A percentile compares a stretch with the other conserved stretches of the same genome.
Evolutionary conservation across 2,113 vertebrate genomes (phyloP).

Genomic region (Noctilio leporinus): DNA sequence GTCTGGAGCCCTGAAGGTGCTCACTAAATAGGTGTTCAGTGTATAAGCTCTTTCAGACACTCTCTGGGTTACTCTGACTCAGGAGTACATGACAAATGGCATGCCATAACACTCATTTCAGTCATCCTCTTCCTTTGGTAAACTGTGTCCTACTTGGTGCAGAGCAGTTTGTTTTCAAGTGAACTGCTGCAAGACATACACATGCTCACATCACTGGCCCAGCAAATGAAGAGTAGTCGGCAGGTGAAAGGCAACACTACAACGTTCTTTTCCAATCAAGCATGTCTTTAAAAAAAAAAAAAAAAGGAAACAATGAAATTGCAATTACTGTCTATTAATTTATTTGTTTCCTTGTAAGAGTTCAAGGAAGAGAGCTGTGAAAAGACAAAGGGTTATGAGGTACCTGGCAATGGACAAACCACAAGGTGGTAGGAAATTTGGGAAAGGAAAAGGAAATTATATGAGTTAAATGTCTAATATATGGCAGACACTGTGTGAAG

Average conservation of each 20-base stretch:
- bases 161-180: constrained; percentile 73
- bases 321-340: constrained; percentile 34
- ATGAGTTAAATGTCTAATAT: neutral
- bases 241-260: constrained; percentile 38
- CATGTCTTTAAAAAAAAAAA: constrained; percentile 43
- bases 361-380: neutral
- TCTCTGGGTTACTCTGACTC: neutral
- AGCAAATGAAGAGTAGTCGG: constrained; percentile 65
- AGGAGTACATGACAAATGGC: constrained; percentile 15
- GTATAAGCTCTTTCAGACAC: neutral
- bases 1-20: neutral
- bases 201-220: constrained; percentile 50
- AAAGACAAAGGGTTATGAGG: neutral
- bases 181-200: constrained; percentile 69
- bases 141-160: constrained; percentile 30
- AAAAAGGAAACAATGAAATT: constrained; percentile 57
- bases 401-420: neutral
- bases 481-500: neutral
- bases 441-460: neutral
- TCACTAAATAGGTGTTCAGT: neutral
- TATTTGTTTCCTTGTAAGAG: neutral
- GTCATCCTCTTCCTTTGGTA: constrained; percentile 34
- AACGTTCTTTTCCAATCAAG: constrained; percentile 50
- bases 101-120: constrained; percentile 39
- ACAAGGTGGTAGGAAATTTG: neutral